A percentile compares a stretch with the other conserved stretches of the same genome.
Evolutionary conservation across 2,113 vertebrate genomes (phyloP).

Genomic region (Plestiodon gilberti): DNA sequence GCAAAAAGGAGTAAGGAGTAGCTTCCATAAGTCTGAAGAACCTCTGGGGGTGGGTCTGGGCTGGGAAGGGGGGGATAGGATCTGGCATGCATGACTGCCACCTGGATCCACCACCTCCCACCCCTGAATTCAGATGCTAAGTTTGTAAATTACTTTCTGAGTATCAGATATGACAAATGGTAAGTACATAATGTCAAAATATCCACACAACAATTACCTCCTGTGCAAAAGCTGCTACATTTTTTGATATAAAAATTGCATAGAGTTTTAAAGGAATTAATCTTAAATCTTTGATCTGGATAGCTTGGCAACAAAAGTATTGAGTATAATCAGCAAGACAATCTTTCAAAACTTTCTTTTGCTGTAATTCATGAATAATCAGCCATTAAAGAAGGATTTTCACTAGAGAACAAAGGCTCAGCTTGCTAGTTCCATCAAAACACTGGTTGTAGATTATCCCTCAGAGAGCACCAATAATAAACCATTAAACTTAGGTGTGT

Average conservation of each 20-base stretch:
- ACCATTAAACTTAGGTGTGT: neutral
- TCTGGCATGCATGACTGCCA: too few species aligned
- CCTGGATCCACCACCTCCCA: too few species aligned
- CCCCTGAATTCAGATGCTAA: too few species aligned
- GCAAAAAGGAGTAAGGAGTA: too few species aligned
- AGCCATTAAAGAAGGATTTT: slow-evolving; percentile 20
- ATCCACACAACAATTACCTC: neutral
- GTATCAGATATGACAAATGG: too few species aligned
- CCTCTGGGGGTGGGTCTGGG: too few species aligned
- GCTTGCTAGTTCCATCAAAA: neutral
- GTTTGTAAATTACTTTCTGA: too few species aligned
- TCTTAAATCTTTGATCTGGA: neutral
- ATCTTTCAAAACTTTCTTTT: neutral
- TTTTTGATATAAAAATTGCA: neutral
- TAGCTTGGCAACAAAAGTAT: neutral
- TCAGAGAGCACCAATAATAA: neutral
- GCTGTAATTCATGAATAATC: slow-evolving; percentile 11
- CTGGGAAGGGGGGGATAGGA: too few species aligned
- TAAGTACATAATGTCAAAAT: neutral
- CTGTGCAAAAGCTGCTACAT: neutral
- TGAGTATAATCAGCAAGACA: slow-evolving; percentile 16
- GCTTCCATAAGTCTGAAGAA: too few species aligned
- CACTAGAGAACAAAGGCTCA: neutral
- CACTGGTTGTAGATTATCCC: neutral
- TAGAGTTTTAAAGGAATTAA: slow-evolving; percentile 1